Conservation (phyloP, 1,140 invertebrate species). For the Philopotamus ludificatus region DNA sequence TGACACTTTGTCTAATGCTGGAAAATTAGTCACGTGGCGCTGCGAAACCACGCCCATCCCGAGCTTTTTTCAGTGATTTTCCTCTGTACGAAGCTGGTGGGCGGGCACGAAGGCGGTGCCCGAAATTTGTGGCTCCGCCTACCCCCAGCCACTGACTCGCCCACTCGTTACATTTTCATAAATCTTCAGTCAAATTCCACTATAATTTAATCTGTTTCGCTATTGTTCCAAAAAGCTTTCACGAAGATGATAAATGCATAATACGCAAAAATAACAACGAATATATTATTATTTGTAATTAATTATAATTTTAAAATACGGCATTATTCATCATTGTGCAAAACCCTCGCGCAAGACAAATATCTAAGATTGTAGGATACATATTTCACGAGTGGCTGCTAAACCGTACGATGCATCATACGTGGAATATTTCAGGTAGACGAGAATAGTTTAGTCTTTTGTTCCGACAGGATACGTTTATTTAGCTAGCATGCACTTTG, state of each 20-base stretch:
- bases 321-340: neutral
- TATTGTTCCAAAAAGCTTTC: too few species aligned
- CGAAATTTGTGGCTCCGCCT: neutral
- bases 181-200: too few species aligned
- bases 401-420: conserved; percentile 6
- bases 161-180: too few species aligned
- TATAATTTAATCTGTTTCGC: too few species aligned
- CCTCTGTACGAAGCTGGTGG: neutral
- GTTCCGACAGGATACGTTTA: conserved; percentile 1
- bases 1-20: neutral
- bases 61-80: neutral
- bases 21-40: neutral
- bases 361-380: neutral
- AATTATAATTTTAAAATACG: neutral
- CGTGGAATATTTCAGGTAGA: neutral
- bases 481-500: neutral
- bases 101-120: neutral
- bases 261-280: too few species aligned
- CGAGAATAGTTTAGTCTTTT: conserved; percentile 1
- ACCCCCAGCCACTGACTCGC: neutral
- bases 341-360: neutral
- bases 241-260: too few species aligned
- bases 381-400: neutral
- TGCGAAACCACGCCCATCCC: neutral
- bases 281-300: neutral